Conservation (phyloP, 2,888 invertebrate genomes). For the Acleris sparsana region DNA sequence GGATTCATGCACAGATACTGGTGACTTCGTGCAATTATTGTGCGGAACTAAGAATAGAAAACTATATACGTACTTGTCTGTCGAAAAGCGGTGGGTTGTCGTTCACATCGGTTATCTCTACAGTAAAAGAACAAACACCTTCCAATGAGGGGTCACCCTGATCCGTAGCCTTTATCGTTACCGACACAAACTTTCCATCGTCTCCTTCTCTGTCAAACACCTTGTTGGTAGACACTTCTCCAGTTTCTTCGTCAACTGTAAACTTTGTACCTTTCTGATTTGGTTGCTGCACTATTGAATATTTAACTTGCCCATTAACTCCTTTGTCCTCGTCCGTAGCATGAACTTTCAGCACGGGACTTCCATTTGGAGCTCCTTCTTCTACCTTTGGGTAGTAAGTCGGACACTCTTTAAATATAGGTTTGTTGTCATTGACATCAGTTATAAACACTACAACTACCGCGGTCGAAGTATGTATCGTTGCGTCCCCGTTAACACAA, state of each 20-base stretch:
- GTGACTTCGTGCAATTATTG: constrained; percentile 50
- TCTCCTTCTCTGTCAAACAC: constrained; percentile 98
- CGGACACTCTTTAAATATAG: constrained; percentile 96
- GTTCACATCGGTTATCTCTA: constrained; percentile 98
- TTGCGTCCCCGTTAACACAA: constrained; percentile 94
- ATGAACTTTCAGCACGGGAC: constrained; percentile 95
- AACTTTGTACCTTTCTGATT: constrained; percentile 98
- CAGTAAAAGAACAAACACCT: constrained; percentile 99
- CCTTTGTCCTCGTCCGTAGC: constrained; percentile 98
- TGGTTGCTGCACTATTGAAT: constrained; percentile 98
- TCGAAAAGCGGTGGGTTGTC: constrained; percentile 98
- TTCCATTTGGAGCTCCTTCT: constrained; percentile 96
- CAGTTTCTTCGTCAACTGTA: constrained; percentile 97
- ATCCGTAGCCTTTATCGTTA: constrained; percentile 98
- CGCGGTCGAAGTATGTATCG: constrained; percentile 96
- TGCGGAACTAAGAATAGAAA: constrained; percentile 31
- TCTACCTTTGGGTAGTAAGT: constrained; percentile 97
- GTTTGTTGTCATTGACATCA: constrained; percentile 98
- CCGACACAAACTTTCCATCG: constrained; percentile 97
- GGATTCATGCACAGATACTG: constrained; percentile 27
- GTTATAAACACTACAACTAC: constrained; percentile 98
- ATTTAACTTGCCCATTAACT: constrained; percentile 96
- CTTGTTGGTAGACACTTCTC: constrained; percentile 97
- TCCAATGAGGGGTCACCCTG: constrained; percentile 99
- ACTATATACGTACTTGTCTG: constrained; percentile 89